Conservation (phyloP, 2,113 vertebrate species). For the Malurus melanocephalus region DNA sequence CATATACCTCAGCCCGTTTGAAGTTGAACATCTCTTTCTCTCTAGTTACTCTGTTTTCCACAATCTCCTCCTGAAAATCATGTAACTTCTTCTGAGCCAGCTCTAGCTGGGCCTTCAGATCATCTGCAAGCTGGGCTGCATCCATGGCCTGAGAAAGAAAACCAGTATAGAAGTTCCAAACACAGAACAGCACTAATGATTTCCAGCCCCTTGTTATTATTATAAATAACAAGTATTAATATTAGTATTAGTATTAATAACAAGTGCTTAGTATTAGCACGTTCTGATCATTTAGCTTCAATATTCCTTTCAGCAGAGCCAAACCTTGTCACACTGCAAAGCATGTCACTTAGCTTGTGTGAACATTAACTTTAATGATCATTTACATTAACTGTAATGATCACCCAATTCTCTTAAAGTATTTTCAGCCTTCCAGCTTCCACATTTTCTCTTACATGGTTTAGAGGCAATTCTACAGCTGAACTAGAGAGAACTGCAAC, state of each 20-base stretch:
- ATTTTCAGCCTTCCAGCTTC: not conserved
- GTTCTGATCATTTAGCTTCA: not conserved
- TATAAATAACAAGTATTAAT: not conserved
- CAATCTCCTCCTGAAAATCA: conserved; percentile 88
- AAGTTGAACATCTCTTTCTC: conserved; percentile 96
- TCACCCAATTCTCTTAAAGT: not conserved
- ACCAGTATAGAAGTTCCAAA: not conserved
- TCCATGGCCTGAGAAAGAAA: conserved; percentile 82
- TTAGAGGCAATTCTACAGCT: not conserved
- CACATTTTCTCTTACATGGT: not conserved
- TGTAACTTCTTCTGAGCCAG: conserved; percentile 88
- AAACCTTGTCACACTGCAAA: not conserved
- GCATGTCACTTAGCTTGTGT: not conserved
- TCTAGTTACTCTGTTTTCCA: conserved; percentile 92
- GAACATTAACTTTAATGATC: no score
- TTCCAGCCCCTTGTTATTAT: not conserved
- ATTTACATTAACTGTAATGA: no score
- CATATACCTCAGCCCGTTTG: conserved; percentile 87
- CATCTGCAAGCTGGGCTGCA: conserved; percentile 87
- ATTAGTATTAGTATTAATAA: no score
- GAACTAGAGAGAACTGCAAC: not conserved
- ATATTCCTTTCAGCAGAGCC: not conserved
- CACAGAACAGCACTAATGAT: not conserved
- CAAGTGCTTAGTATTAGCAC: not conserved
- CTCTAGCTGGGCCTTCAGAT: conserved; percentile 86